Conservation (phyloP, 2,113 vertebrate species). For the Dendropsophus ebraccatus region DNA sequence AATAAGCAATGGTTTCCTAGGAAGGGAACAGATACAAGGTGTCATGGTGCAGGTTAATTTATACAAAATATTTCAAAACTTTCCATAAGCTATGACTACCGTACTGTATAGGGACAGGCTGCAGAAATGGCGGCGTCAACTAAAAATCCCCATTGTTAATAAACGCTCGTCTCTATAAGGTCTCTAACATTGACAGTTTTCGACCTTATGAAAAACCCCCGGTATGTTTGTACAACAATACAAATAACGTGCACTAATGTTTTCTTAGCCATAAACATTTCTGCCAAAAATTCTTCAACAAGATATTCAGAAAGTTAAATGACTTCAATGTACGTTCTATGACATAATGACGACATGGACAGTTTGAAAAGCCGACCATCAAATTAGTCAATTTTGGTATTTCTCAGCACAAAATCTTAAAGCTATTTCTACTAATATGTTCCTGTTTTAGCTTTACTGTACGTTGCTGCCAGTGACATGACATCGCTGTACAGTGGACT, state of each 20-base stretch:
- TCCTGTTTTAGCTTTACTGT: constrained; percentile 1
- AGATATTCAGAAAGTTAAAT: neutral
- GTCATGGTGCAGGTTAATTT: neutral
- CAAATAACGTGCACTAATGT: neutral
- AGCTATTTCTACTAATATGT: neutral
- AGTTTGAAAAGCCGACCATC: neutral
- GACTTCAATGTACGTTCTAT: neutral
- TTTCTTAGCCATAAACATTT: neutral
- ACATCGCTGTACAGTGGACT: neutral
- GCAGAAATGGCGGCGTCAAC: constrained; percentile 8
- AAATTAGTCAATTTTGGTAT: neutral
- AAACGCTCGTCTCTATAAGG: neutral
- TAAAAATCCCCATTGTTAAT: constrained; percentile 36
- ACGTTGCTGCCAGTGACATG: neutral
- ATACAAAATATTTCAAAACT: constrained; percentile 19
- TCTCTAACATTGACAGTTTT: neutral
- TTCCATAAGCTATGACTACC: neutral
- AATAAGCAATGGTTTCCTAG: neutral
- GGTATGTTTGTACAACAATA: neutral
- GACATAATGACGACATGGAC: neutral
- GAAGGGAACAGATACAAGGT: neutral
- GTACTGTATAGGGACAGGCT: neutral
- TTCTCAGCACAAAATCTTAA: neutral
- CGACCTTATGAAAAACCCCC: constrained; percentile 1
- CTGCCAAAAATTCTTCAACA: neutral